Evolutionary conservation across 2,797 vertebrate species (phyloP).

Genomic region (Xerus rutilus): DNA sequence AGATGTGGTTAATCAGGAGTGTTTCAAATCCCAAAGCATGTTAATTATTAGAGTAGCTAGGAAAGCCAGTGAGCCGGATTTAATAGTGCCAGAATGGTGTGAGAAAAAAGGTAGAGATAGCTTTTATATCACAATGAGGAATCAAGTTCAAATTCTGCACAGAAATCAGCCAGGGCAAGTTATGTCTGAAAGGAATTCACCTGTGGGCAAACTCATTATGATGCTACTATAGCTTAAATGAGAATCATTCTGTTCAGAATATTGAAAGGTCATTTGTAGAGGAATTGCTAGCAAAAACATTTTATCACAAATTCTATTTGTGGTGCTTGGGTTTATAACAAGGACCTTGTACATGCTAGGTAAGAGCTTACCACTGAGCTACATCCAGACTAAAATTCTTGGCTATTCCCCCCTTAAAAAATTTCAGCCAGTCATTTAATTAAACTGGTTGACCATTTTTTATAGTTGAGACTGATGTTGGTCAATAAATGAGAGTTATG

Average conservation of each 20-base stretch:
- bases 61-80: background rate
- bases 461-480: background rate
- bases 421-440: background rate
- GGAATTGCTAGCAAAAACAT: conserved; percentile 8
- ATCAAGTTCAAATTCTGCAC: background rate
- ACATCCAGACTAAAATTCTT: background rate
- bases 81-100: background rate
- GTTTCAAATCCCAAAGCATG: background rate
- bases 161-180: background rate
- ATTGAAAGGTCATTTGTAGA: background rate
- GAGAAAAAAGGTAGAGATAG: background rate
- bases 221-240: background rate
- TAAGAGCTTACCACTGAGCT: background rate
- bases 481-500: background rate
- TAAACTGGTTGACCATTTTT: background rate
- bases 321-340: background rate
- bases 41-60: background rate
- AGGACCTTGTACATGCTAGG: background rate
- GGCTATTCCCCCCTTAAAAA: background rate
- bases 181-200: background rate
- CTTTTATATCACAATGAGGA: background rate
- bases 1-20: background rate
- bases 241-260: background rate
- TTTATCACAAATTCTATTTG: background rate
- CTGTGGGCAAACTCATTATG: background rate